Base-by-base conservation (phyloP, 64 coral and sea anemone genomes). In the Stylophora pistillata region DNA sequence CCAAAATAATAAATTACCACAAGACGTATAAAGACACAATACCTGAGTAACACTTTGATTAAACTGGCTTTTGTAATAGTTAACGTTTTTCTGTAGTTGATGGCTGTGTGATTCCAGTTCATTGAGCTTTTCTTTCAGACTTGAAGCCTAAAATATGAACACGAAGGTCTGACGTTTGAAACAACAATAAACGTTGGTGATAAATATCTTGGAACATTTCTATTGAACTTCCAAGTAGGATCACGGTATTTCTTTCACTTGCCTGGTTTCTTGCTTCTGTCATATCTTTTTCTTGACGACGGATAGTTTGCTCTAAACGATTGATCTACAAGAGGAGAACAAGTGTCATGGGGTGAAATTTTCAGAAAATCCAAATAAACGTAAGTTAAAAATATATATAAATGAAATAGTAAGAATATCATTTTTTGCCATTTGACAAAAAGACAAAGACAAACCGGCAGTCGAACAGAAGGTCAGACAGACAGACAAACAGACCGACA, bases 31-130 rank as follows among this genome's bases (percentile, higher is more conserved):
- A 64, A 64, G n/a, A 23, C 15, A 20, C 20, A 23, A 58, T 73
- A 98, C 95, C 92, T 98, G 95, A 5, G 76, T 81, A 15, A 91
- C 92, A 34, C 92, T 98, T 61, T 91, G 89, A 34, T 98, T 91
- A 12, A 94, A 86, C 34, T 94, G 95, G 41, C 91, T 86, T 72
- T 98, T 98, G 16, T 98, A 98, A 71, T 98, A 94, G 20, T 47
- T 88, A 9, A 98, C 61, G 58, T 91, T 98, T 53, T 94, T 91
- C 78, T 94, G 92, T 13, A 98, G 73, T 32, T 90, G 81, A 25
- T 94, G 89, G 63, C 78, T 56, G 17, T 94, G 85, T 5, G 73
- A 78, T 15, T 98, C 95, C 29, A 89, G 28, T 78, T 98, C 92
- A 58, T 88, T 91, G 0, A 98, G 85, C 62, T 89, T 94, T 41